Evolutionary conservation across 2,888 invertebrate genomes (phyloP).

Genomic region (Drosophila maculinotata): DNA sequence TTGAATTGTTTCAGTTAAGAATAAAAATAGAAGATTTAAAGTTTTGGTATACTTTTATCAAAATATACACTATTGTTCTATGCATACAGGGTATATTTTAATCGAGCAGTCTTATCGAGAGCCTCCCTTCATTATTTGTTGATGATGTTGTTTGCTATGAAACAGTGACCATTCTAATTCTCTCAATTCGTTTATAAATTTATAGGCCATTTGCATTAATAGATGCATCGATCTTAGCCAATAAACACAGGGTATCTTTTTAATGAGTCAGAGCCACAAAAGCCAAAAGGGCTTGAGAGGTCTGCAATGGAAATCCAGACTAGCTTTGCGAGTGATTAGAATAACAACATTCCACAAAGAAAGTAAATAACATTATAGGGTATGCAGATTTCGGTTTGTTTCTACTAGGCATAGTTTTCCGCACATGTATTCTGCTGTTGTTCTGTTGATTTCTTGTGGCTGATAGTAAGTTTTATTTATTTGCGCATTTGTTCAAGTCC

Average conservation of each 20-base stretch:
- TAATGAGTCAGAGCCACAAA: slow-evolving; percentile 32
- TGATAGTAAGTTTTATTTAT: slow-evolving; percentile 77
- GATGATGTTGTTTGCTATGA: slow-evolving; percentile 40
- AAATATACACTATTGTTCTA: no score
- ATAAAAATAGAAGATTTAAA: no score
- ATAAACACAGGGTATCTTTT: slow-evolving; percentile 18
- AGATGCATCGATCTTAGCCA: slow-evolving; percentile 12
- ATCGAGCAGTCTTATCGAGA: background rate
- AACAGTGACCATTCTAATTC: slow-evolving; percentile 39
- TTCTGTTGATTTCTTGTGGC: slow-evolving; percentile 70
- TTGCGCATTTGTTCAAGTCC: slow-evolving; percentile 47
- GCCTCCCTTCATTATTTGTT: slow-evolving; percentile 2
- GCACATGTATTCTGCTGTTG: slow-evolving; percentile 30
- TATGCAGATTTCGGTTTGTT: slow-evolving; percentile 12
- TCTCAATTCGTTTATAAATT: slow-evolving; percentile 45
- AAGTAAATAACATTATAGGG: slow-evolving; percentile 12
- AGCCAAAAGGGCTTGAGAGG: background rate
- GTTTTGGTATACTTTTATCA: no score
- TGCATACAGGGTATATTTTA: slow-evolving; percentile 2
- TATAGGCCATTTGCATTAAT: slow-evolving; percentile 37
- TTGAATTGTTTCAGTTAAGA: no score
- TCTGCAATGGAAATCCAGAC: background rate
- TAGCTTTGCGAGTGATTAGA: background rate
- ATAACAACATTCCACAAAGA: background rate
- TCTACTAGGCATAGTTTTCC: slow-evolving; percentile 4